These are phyloP conservation scores for Varroa destructor DNA, from an alignment of 1,140 invertebrate genomes.

Conservation along the genomic window DNA sequence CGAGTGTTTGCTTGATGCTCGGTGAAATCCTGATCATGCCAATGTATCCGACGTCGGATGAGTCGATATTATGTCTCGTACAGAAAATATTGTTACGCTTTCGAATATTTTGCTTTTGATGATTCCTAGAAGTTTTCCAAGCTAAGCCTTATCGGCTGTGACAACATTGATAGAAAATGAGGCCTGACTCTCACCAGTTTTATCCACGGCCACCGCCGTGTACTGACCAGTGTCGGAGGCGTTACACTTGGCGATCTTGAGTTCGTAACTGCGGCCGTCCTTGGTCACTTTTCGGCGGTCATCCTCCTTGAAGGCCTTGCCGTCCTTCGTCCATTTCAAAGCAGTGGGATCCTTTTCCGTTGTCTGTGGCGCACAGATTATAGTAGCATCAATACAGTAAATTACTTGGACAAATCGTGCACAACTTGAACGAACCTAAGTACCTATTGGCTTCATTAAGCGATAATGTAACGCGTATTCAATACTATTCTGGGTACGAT, in stretches of 20 bases:
- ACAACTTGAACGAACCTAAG: slow-evolving; percentile 4
- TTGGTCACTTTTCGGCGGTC: slow-evolving; percentile 64
- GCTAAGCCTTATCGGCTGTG: slow-evolving; percentile 30
- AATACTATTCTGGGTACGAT: too few species aligned
- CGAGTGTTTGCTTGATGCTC: too few species aligned
- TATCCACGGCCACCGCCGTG: slow-evolving; percentile 66
- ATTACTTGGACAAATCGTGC: slow-evolving; percentile 2
- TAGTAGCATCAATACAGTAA: too few species aligned
- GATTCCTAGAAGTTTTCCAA: background rate
- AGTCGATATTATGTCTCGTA: too few species aligned
- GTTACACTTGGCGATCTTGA: slow-evolving; percentile 57
- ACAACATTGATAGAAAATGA: slow-evolving; percentile 72
- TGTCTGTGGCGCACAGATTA: slow-evolving; percentile 35
- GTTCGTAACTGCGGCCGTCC: slow-evolving; percentile 57
- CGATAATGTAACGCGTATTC: background rate
- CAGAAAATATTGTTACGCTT: too few species aligned
- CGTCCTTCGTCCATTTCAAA: slow-evolving; percentile 72
- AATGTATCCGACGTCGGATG: too few species aligned
- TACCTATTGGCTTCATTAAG: slow-evolving; percentile 20
- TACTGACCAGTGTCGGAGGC: slow-evolving; percentile 77
- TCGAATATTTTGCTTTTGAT: too few species aligned
- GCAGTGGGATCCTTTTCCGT: slow-evolving; percentile 21
- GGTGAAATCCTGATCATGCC: too few species aligned
- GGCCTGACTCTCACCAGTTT: slow-evolving; percentile 56
- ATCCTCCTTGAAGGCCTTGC: slow-evolving; percentile 62